Conservation (phyloP, 2,797 vertebrate genomes). For the Amazona ochrocephala region DNA sequence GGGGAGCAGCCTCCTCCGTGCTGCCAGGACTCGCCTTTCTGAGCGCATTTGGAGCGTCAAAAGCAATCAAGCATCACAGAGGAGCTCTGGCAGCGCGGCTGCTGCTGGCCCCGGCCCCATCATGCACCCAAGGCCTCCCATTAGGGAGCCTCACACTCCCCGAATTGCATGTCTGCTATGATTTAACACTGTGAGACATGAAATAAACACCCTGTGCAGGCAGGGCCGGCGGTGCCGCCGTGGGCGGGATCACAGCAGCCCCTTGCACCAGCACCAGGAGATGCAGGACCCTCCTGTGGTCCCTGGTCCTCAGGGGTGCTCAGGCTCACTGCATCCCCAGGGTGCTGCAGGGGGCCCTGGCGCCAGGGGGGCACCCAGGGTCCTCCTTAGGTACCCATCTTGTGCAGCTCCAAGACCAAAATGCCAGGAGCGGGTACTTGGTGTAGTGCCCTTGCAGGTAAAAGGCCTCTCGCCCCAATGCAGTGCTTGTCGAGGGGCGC, state of each 20-base stretch:
- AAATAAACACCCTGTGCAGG: background rate
- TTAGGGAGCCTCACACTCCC: constrained; percentile 1
- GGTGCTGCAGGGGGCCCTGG: background rate
- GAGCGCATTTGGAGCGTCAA: constrained; percentile 14
- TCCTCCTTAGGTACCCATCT: background rate
- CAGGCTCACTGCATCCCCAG: background rate
- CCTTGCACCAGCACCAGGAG: accelerated
- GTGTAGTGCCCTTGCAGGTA: background rate
- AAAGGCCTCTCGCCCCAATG: background rate
- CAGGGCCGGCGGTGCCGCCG: background rate
- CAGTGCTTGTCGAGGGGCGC: too few relatives aligned
- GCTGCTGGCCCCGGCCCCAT: constrained; percentile 15
- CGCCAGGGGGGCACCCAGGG: accelerated
- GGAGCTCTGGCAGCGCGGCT: constrained; percentile 69
- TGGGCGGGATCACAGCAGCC: accelerated
- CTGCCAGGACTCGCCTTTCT: constrained; percentile 11
- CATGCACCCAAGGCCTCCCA: background rate
- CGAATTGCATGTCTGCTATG: constrained; percentile 57
- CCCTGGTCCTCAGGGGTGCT: background rate
- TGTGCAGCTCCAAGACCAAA: accelerated
- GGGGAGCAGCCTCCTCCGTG: background rate
- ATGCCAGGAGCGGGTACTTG: accelerated
- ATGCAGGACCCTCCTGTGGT: background rate
- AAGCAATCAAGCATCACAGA: constrained; percentile 42
- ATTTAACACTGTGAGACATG: constrained; percentile 27